Base-by-base conservation (phyloP, 2,888 invertebrate genomes). In the Osmoderma eremita region DNA sequence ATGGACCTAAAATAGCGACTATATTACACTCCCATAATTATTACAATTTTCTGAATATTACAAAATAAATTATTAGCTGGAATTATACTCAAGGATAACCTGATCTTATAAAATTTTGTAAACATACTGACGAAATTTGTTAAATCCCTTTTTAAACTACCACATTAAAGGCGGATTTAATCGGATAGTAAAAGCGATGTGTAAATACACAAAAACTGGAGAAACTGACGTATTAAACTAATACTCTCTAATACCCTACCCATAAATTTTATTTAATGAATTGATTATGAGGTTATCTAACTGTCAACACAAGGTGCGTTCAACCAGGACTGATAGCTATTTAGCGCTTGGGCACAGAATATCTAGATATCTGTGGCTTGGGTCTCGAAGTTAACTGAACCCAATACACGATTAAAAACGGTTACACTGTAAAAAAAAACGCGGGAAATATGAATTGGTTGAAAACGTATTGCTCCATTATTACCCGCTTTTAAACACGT, bases 61-160 rank as follows among this genome's bases (percentile, higher is more conserved):
- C 58, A 22, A 42, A 24, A 30, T 58, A 42, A 39, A 12, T n/a
- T 39, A 18, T 58, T 30, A 8, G 42, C 17, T 58, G 42, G 42
- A 15, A 39, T 53, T 24, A 17, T 56, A 10, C 20, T 20, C 22
- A 42, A 45, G 10, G 45, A 58, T 58, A 45, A 58, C 45, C 45
- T 58, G 45, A 58, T 45, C 42, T 45, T 58, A 58, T 3, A 58
- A 17, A 53, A 18, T 18, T 53, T 53, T 4, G 53, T 39, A 53
- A 53, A 53, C 53, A 53, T 53, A 36, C 36, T 53, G 36, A 17
- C 17, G 8, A 36, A 36, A 15, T 53, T 8, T 8, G 51, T 53
- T 36, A 53, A 53, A 20, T 10, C 20, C 12, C 13, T 13, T n/a
- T 36, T 53, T 30, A 30, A 30, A 53, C 30, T 53, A 30, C 36